phyloP scores from a whole-genome alignment of 2,113 vertebrate species.

The Poicephalus gulielmi region DNA sequence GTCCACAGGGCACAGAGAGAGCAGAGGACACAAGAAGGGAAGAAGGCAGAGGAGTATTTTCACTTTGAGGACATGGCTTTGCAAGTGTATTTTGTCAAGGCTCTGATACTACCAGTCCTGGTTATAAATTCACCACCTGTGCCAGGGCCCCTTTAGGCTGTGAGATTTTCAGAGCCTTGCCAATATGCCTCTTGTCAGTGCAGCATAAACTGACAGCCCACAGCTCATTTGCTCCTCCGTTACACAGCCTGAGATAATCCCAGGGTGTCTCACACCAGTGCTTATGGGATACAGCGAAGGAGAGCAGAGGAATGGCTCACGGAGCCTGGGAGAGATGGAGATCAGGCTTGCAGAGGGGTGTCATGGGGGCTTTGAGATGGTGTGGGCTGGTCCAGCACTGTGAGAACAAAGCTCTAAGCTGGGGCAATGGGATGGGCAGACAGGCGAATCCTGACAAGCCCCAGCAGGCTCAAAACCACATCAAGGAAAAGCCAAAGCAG shows the following conservation, averaged over 20 bases:
- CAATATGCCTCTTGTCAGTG: background rate
- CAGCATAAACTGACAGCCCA: background rate
- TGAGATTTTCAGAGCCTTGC: background rate
- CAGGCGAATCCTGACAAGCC: background rate
- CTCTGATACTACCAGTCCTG: background rate
- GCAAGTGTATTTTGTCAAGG: background rate
- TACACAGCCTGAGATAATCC: background rate
- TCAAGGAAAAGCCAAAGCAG: too few species aligned
- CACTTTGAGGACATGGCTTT: background rate
- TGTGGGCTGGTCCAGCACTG: too few species aligned
- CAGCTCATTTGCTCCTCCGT: accelerated
- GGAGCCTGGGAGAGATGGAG: background rate
- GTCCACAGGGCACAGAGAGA: background rate
- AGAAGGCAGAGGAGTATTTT: background rate
- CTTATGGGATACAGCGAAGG: background rate
- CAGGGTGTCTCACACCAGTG: accelerated
- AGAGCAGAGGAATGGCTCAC: accelerated
- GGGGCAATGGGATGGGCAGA: accelerated
- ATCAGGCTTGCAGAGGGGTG: background rate
- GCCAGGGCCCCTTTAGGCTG: background rate
- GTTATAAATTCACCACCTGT: background rate
- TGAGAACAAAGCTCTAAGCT: accelerated
- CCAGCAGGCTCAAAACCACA: accelerated
- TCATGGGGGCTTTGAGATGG: accelerated
- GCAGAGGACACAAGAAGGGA: background rate